phyloP scores from a whole-genome alignment of 2,113 vertebrate genomes.

The Rousettus leschenaultii region DNA sequence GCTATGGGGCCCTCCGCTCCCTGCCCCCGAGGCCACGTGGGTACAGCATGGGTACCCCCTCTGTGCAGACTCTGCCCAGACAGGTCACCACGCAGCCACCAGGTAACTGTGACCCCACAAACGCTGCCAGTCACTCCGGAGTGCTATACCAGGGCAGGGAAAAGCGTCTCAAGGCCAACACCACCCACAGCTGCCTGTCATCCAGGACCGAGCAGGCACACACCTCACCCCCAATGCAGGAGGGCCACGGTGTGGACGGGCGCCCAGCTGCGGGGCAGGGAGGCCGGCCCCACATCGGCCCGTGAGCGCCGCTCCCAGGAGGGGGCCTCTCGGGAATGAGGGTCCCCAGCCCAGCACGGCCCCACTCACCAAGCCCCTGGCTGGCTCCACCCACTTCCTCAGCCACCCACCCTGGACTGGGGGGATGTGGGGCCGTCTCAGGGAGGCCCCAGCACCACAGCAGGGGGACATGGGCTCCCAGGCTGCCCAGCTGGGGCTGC shows the following conservation, averaged over 20 bases:
- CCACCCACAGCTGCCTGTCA: rapidly evolving
- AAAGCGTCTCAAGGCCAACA: rapidly evolving
- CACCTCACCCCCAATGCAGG: not conserved
- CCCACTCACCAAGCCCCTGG: not conserved
- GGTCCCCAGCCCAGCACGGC: not conserved
- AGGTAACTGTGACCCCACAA: not conserved
- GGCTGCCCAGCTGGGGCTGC: rapidly evolving
- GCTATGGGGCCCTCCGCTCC: rapidly evolving
- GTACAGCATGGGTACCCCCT: not conserved
- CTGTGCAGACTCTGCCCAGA: rapidly evolving
- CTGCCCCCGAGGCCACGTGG: too few relatives aligned
- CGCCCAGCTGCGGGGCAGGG: rapidly evolving
- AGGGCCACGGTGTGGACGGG: rapidly evolving
- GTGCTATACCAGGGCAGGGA: too few relatives aligned
- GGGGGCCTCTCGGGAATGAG: rapidly evolving
- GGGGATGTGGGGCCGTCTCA: rapidly evolving
- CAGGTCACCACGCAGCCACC: not conserved
- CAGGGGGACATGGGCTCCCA: too few relatives aligned
- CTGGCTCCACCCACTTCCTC: not conserved
- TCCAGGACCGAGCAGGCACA: rapidly evolving
- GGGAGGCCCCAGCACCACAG: not conserved
- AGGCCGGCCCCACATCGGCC: rapidly evolving
- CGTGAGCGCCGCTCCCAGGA: not conserved
- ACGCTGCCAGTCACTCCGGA: rapidly evolving
- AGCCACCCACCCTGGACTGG: too few relatives aligned